phyloP scores from a whole-genome alignment of 2,888 invertebrate species.

The Parthenolecanium corni region DNA sequence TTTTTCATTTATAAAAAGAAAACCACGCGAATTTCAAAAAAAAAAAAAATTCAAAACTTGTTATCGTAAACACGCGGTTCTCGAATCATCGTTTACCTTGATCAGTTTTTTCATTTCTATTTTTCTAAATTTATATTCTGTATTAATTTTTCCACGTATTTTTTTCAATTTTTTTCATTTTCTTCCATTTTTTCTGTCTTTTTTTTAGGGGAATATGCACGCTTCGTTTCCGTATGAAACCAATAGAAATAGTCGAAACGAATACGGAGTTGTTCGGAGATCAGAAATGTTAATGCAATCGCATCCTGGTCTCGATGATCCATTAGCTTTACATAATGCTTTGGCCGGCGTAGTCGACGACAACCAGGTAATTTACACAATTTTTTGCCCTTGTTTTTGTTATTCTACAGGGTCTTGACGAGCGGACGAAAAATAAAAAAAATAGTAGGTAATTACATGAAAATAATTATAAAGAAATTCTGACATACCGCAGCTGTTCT shows the following conservation, averaged over 20 bases:
- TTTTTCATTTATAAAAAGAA: too few species aligned
- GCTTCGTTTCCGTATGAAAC: slow-evolving; percentile 44
- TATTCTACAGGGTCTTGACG: neutral
- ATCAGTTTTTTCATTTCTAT: neutral
- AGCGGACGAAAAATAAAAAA: neutral
- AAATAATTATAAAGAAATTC: too few species aligned
- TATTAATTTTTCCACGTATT: neutral
- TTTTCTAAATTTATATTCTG: neutral
- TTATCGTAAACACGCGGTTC: too few species aligned
- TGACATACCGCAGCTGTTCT: too few species aligned
- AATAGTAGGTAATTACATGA: too few species aligned
- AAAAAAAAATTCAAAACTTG: too few species aligned
- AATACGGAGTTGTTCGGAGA: slow-evolving; percentile 34
- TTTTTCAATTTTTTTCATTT: slow-evolving; percentile 12
- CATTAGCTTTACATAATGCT: slow-evolving; percentile 55
- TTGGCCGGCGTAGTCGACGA: slow-evolving; percentile 62
- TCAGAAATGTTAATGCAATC: slow-evolving; percentile 35
- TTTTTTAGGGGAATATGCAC: slow-evolving; percentile 42
- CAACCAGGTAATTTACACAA: slow-evolving; percentile 39
- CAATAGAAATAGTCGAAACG: slow-evolving; percentile 38
- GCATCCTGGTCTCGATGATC: slow-evolving; percentile 36
- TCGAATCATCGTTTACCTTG: too few species aligned
- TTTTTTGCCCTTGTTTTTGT: neutral
- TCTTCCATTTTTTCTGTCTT: neutral
- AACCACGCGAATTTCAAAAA: too few species aligned